These are phyloP conservation scores for Lontra canadensis DNA, from an alignment of 2,113 vertebrate genomes.

Conservation along the genomic window DNA sequence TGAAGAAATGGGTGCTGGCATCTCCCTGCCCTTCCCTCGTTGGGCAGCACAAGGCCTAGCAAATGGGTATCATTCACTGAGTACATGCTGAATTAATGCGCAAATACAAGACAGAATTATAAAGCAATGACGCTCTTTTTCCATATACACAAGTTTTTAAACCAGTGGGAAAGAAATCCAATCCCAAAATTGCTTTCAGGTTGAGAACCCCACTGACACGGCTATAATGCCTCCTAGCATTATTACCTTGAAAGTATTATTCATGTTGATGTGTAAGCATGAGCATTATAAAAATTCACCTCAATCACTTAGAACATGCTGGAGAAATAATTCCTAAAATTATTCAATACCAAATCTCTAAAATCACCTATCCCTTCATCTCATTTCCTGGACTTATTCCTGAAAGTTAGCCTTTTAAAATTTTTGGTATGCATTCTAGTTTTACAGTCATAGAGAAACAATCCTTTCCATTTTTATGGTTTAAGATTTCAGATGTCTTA, in stretches of 20 bases:
- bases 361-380: not conserved
- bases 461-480: not conserved
- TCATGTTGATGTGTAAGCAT: not conserved
- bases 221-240: not conserved
- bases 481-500: constrained; percentile 9
- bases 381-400: not conserved
- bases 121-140: not conserved
- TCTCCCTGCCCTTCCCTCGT: not conserved
- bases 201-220: not conserved
- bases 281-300: not conserved
- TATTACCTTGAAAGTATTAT: not conserved
- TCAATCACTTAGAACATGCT: not conserved
- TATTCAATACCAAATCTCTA: not conserved
- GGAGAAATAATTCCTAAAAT: constrained; percentile 4
- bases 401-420: not conserved
- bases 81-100: not conserved
- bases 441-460: not conserved
- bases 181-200: not conserved
- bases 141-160: not conserved
- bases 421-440: not conserved
- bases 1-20: not conserved
- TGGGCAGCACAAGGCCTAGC: not conserved
- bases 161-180: not conserved
- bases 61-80: not conserved
- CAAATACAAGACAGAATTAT: not conserved